Evolutionary conservation across 92 coral and sea anemone species (phyloP).

Genomic region (Phymanthus crucifer): DNA sequence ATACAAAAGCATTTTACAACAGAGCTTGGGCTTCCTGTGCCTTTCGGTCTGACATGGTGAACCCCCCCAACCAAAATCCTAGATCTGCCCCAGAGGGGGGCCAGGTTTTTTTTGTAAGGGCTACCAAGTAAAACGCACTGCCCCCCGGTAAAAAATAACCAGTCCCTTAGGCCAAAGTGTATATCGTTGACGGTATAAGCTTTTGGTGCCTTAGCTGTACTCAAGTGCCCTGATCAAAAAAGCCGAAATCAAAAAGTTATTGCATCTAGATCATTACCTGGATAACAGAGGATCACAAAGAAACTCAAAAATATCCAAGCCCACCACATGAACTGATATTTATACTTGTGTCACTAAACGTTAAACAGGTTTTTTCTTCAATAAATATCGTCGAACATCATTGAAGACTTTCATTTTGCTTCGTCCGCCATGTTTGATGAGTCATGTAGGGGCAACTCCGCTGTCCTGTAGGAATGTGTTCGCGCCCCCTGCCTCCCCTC

Average conservation of each 20-base stretch:
- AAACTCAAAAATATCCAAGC: neutral
- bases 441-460: conserved; percentile 21
- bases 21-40: no score
- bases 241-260: neutral
- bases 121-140: no score
- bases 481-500: no score
- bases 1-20: no score
- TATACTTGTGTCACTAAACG: neutral
- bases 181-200: neutral
- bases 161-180: no score
- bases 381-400: neutral
- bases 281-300: neutral
- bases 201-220: no score
- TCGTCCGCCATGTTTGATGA: conserved; percentile 6
- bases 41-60: no score
- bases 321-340: conserved; percentile 15
- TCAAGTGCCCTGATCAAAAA: no score
- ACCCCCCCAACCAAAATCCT: no score
- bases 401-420: neutral
- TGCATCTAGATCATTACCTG: conserved; percentile 7
- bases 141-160: no score
- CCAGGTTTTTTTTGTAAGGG: no score
- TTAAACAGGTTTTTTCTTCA: neutral
- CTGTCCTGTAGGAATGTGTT: conserved; percentile 29
- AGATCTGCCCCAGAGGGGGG: no score